Base-by-base conservation (phyloP, 2,888 invertebrate species). In the Mesoligia furuncula region DNA sequence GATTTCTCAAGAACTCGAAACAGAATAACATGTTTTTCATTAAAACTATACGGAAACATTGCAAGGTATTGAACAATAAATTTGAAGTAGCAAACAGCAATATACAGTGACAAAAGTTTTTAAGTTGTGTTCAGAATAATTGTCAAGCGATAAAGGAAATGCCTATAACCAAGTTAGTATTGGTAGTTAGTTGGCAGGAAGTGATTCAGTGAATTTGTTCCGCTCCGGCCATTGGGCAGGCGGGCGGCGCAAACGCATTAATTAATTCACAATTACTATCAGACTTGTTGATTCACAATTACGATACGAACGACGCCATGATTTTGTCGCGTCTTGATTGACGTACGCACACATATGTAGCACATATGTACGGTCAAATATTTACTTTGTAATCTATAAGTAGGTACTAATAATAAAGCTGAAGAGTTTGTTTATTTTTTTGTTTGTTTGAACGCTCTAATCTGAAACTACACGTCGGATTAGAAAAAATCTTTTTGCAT, bases 171-270 rank as follows among this genome's bases (percentile, higher is more conserved):
- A 85, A 84, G 73, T 85, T 73, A 74, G 77, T 81, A 79, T 67
- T 81, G 64, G 57, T 27, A 73, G 73, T 68, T 79, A 66, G 74
- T 80, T 77, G 59, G 51, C 81, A 73, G 87, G 86, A 87, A 86
- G 74, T 81, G 82, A 87, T 86, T 83, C 86, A 80, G 66, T 81
- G 62, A 80, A 80, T 85, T 84, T 78, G 79, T 85, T 84, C 80
- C 79, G 76, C 83, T 57, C 27, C 70, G 77, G 75, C 54, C 73
- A 83, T 77, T 74, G 80, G 77, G 69, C 81, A 79, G 48, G 75
- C 82, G 31, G 51, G 48, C 80, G 74, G 74, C 62, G 76, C 85
- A 73, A 77, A 74, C 75, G 54, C 74, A 79, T 83, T 75, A 69
- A 83, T 87, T 85, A 80, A 87, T 83, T 79, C 68, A 78, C 69